Base-by-base conservation (phyloP, 2,888 invertebrate species). In the Trichogramma dendrolimi region DNA sequence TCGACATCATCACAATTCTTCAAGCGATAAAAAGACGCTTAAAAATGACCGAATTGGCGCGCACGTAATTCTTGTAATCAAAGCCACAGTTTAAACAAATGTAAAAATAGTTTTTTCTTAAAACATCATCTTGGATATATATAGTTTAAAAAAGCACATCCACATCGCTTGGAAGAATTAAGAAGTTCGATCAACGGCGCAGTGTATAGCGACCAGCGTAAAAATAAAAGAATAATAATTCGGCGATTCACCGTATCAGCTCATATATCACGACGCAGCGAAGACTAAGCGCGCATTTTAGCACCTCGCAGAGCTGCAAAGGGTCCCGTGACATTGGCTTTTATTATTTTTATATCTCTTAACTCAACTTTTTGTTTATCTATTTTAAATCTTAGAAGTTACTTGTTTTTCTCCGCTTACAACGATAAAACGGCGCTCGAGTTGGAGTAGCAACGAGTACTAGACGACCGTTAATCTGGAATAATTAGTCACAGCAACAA, bases 321-420 rank as follows among this genome's bases (percentile, higher is more conserved):
- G 64, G 70, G 71, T 72, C 72, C 71, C 69, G 69, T 71, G 69
- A 73, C 69, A 70, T 71, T 72, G 71, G 71, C 70, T 66, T 61
- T 54, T 40, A 56, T 62, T 57, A 27, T 27, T 38, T 10, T 44
- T 14, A 41, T 14, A 53, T 40, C 27, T 27, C 42, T 53, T 55
- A 55, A 8, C 47, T 60, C 48, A 51, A 49, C 6, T 58, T 63
- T 51, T 53, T 54, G 48, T 61, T 61, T 53, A 49, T 63, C 46
- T 62, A 50, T 49, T 47, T 57, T 58, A 60, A 60, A 46, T 61
- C 62, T 66, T 66, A 67, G 57, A 61, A 51, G 50, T 63, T 63
- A 63, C 57, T 43, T 44, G 43, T 55, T 57, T 61, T 63, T 60
- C 49, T 38, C 59, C 61, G 56, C 41, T 58, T 58, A 7, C 53